Evolutionary conservation across 2,888 invertebrate genomes (phyloP).

Genomic region (Drosophila buzzatii): DNA sequence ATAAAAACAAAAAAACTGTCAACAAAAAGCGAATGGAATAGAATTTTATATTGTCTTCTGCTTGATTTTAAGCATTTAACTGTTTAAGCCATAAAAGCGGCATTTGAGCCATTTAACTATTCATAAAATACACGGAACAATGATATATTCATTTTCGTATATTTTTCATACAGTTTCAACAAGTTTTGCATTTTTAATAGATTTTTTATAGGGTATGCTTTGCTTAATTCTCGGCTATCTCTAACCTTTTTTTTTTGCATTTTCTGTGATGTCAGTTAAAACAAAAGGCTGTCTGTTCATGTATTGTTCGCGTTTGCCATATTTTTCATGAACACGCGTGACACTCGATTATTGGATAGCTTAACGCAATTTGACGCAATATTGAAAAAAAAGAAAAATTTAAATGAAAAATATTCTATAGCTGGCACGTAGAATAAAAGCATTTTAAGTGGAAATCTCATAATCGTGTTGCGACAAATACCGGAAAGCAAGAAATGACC

Average conservation of each 20-base stretch:
- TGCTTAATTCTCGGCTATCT: slow-evolving; percentile 3
- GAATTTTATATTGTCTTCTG: slow-evolving; percentile 29
- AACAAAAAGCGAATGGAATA: slow-evolving; percentile 62
- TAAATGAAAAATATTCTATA: neutral
- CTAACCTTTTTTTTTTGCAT: slow-evolving; percentile 1
- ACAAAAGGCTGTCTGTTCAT: slow-evolving; percentile 58
- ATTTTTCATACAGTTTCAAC: neutral
- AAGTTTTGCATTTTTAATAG: neutral
- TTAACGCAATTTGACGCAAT: slow-evolving; percentile 34
- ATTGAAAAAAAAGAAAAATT: slow-evolving; percentile 2
- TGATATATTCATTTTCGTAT: neutral
- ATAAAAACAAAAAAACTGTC: slow-evolving; percentile 55
- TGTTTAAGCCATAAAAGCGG: slow-evolving; percentile 23
- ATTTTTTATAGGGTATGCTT: slow-evolving; percentile 30
- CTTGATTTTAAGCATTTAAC: slow-evolving; percentile 31
- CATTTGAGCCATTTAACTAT: neutral
- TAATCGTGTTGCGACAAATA: slow-evolving; percentile 36
- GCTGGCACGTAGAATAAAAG: slow-evolving; percentile 13
- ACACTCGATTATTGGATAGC: slow-evolving; percentile 28
- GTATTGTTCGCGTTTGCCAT: slow-evolving; percentile 23
- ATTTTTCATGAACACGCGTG: slow-evolving; percentile 29
- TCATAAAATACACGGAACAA: neutral
- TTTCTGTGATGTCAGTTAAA: slow-evolving; percentile 45
- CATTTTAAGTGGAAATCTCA: slow-evolving; percentile 27
- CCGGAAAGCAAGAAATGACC: slow-evolving; percentile 18